Evolutionary conservation across 2,113 vertebrate genomes (phyloP).

Genomic region (Eulacestoma nigropectus): DNA sequence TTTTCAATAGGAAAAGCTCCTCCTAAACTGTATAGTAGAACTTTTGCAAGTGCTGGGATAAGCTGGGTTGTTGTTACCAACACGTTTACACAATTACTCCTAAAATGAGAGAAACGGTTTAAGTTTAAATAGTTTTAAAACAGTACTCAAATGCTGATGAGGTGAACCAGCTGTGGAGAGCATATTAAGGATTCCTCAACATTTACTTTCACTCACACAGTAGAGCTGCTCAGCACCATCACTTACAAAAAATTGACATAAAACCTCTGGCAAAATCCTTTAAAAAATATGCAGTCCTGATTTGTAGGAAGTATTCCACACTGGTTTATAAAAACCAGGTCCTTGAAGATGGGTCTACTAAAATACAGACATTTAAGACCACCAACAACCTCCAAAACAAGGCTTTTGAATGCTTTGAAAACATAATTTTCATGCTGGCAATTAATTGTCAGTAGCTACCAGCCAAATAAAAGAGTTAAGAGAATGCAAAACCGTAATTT

Average conservation of each 20-base stretch:
- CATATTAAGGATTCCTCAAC: not conserved
- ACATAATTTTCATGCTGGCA: not conserved
- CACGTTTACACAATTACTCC: slow-evolving; percentile 82
- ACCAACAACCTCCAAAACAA: not conserved
- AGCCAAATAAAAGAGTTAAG: not conserved
- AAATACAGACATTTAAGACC: not conserved
- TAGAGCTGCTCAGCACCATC: not conserved
- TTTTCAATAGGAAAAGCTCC: slow-evolving; percentile 83
- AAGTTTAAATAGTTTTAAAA: not conserved
- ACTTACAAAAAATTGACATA: not conserved
- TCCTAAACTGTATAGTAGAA: slow-evolving; percentile 80
- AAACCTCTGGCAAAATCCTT: not conserved
- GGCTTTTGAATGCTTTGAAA: not conserved
- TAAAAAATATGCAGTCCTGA: not conserved
- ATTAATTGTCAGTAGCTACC: not conserved
- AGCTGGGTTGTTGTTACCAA: slow-evolving; percentile 81
- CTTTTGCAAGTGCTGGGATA: slow-evolving; percentile 83
- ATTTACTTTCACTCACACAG: not conserved
- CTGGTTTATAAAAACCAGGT: not conserved
- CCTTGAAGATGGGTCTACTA: not conserved
- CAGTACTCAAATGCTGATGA: not conserved
- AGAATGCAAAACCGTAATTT: not conserved
- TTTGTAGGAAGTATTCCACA: not conserved
- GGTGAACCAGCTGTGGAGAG: not conserved
- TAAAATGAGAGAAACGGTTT: slow-evolving; percentile 42